Evolutionary conservation across 2,113 vertebrate genomes (phyloP).

Genomic region (Clarias magur): DNA sequence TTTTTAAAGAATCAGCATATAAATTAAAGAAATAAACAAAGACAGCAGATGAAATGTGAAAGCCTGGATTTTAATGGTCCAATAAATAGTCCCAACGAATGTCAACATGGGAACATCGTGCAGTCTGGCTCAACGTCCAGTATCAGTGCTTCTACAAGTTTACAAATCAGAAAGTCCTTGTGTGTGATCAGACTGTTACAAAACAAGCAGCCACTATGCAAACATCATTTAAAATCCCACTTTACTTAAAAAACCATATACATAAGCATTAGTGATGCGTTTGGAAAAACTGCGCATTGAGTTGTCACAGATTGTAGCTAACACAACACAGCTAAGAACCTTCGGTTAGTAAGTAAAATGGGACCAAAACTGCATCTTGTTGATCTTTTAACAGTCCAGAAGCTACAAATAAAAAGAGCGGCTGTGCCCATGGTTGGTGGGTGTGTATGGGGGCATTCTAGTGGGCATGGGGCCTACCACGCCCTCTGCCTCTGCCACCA

Average conservation of each 20-base stretch:
- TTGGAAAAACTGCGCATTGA: not conserved
- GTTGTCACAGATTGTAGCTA: not conserved
- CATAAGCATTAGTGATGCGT: not conserved
- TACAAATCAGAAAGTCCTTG: constrained; percentile 24
- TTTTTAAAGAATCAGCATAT: not conserved
- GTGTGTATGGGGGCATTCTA: constrained; percentile 51
- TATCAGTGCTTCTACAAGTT: constrained; percentile 67
- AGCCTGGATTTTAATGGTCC: constrained; percentile 71
- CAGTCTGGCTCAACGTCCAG: constrained; percentile 51
- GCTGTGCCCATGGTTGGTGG: constrained; percentile 38
- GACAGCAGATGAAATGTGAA: constrained; percentile 57
- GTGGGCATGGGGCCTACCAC: constrained; percentile 77
- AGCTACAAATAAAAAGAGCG: constrained; percentile 21
- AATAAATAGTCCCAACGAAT: constrained; percentile 74
- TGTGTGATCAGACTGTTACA: constrained; percentile 31
- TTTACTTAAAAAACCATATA: constrained; percentile 13
- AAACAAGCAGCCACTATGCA: constrained; percentile 33
- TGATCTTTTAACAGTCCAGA: constrained; percentile 36
- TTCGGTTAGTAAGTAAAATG: not conserved
- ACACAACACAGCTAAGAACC: not conserved
- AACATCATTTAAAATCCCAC: constrained; percentile 2
- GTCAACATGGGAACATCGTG: constrained; percentile 51
- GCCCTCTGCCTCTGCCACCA: constrained; percentile 72
- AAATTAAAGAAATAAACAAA: not conserved
- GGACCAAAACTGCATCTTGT: constrained; percentile 14